These are phyloP conservation scores for Pristiophorus japonicus DNA, from an alignment of 2,113 vertebrate genomes.

Conservation along the genomic window DNA sequence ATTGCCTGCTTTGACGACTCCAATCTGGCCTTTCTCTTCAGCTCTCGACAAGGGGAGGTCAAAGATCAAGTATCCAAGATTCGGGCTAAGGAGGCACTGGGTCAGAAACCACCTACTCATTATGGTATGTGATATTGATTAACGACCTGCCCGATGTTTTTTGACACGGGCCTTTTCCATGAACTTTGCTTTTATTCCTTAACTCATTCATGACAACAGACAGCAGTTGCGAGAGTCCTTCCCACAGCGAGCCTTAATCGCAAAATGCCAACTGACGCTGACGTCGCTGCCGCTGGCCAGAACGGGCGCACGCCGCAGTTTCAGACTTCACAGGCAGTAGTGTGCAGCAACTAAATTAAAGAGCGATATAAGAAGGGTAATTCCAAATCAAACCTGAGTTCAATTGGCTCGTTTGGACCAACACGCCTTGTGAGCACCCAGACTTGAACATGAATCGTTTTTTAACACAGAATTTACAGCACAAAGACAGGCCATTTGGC, in stretches of 20 bases:
- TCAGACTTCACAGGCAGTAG: neutral
- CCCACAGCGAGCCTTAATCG: no score
- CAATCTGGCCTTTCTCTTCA: slow-evolving; percentile 66
- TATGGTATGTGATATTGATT: slow-evolving; percentile 51
- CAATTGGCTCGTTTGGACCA: neutral
- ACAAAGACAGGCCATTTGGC: neutral
- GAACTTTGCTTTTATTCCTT: neutral
- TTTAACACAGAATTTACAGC: neutral
- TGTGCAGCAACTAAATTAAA: neutral
- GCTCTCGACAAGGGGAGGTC: slow-evolving; percentile 43
- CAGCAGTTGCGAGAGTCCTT: neutral
- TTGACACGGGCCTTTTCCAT: slow-evolving; percentile 10
- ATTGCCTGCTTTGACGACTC: slow-evolving; percentile 83
- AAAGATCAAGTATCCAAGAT: slow-evolving; percentile 52
- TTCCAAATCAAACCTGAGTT: neutral
- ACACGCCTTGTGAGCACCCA: neutral
- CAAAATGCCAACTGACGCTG: neutral
- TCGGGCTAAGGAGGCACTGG: slow-evolving; percentile 44
- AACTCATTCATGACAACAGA: neutral
- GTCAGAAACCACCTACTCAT: slow-evolving; percentile 34
- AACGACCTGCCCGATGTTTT: neutral
- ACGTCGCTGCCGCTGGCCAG: neutral
- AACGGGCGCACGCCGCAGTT: neutral
- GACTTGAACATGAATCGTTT: neutral
- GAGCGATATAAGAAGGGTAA: neutral